These are phyloP conservation scores for Phorcus lineatus DNA, from an alignment of 2,888 invertebrate genomes.

Conservation along the genomic window DNA sequence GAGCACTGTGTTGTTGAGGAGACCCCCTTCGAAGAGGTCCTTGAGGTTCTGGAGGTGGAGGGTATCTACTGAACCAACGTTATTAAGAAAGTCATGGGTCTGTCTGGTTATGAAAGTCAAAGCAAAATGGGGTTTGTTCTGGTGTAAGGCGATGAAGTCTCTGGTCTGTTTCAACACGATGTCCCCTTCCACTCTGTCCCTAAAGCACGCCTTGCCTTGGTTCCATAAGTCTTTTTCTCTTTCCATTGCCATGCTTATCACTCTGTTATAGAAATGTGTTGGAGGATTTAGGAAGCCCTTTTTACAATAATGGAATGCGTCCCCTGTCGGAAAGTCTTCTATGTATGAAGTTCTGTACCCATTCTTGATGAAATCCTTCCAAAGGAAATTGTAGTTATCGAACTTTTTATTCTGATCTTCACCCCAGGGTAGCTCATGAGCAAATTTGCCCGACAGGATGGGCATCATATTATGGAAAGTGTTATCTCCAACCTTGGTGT, in stretches of 20 bases:
- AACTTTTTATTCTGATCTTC: conserved; percentile 21
- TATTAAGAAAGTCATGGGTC: conserved; percentile 89
- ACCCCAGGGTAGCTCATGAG: conserved; percentile 33
- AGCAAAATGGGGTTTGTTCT: conserved; percentile 82
- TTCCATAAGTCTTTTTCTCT: conserved; percentile 47
- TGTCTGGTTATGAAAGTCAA: conserved; percentile 89
- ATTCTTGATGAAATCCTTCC: conserved; percentile 86
- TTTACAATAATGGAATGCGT: conserved; percentile 86
- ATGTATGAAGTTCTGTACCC: conserved; percentile 85
- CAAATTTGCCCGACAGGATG: conserved; percentile 78
- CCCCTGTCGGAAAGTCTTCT: conserved; percentile 87
- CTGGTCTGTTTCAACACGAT: conserved; percentile 81
- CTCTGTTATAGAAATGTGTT: conserved; percentile 88
- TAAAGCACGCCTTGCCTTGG: conserved; percentile 79
- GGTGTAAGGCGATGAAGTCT: conserved; percentile 79
- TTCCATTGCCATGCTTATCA: conserved; percentile 81
- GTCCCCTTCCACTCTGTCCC: conserved; percentile 82
- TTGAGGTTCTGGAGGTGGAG: conserved; percentile 80
- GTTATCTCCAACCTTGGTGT: conserved; percentile 95
- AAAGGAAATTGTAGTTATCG: conserved; percentile 82
- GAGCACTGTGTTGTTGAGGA: conserved; percentile 52
- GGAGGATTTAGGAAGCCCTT: conserved; percentile 84
- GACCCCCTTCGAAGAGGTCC: conserved; percentile 66
- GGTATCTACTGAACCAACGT: conserved; percentile 84
- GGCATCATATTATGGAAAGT: conserved; percentile 92